phyloP scores from a whole-genome alignment of 2,113 vertebrate species.

The Abramis brama region DNA sequence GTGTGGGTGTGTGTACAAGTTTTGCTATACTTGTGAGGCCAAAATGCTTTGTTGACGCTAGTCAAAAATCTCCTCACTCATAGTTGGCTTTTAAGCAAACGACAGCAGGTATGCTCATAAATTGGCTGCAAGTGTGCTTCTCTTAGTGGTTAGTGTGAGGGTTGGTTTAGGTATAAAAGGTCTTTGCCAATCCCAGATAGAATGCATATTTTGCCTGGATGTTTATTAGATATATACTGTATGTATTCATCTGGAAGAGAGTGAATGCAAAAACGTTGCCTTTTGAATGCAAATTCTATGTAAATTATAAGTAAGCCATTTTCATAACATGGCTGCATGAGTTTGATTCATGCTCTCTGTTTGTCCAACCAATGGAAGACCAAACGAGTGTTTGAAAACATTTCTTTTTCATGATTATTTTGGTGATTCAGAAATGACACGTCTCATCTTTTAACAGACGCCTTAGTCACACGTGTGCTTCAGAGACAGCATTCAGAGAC shows the following conservation, averaged over 20 bases:
- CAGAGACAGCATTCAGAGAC: not conserved
- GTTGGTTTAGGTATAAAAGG: not conserved
- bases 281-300: not conserved
- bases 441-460: not conserved
- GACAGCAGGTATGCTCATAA: not conserved
- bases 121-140: not conserved
- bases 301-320: not conserved
- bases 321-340: not conserved
- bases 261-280: not conserved
- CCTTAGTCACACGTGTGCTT: not conserved
- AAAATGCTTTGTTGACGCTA: not conserved
- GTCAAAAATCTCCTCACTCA: not conserved
- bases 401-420: not conserved
- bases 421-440: not conserved
- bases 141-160: not conserved
- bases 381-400: not conserved
- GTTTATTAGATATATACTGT: not conserved
- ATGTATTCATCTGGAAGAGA: not conserved
- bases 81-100: not conserved
- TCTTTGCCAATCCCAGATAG: not conserved
- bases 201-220: not conserved
- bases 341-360: not conserved
- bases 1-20: not conserved
- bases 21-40: conserved; percentile 2
- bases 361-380: not conserved